Evolutionary conservation across 2,113 vertebrate species (phyloP).

Genomic region (Laticauda colubrina): DNA sequence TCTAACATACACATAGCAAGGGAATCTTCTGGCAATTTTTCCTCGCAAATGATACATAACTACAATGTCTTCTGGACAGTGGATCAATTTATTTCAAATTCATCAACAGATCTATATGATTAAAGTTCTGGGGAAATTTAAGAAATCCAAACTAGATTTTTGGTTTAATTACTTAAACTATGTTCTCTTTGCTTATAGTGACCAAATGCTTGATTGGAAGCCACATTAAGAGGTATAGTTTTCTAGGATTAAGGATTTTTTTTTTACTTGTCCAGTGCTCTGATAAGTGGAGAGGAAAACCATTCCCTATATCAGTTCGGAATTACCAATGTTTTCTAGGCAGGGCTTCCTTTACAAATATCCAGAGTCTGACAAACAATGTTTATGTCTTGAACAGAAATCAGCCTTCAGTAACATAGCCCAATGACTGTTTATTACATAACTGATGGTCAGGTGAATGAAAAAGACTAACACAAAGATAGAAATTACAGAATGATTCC

Average conservation of each 20-base stretch:
- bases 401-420: not conserved
- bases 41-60: not conserved
- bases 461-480: too few relatives aligned
- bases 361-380: not conserved
- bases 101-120: not conserved
- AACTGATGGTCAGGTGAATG: too few relatives aligned
- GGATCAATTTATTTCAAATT: not conserved
- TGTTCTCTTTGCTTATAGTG: not conserved
- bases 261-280: not conserved
- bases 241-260: not conserved
- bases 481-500: too few relatives aligned
- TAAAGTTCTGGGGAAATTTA: not conserved
- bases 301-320: not conserved
- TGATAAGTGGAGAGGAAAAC: not conserved
- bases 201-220: not conserved
- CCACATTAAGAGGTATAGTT: not conserved
- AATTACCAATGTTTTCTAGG: not conserved
- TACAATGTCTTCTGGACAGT: not conserved
- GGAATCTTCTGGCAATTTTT: not conserved
- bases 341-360: not conserved
- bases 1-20: not conserved
- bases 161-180: not conserved
- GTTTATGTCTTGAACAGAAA: not conserved
- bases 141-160: not conserved
- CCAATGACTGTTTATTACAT: too few relatives aligned